phyloP scores from a whole-genome alignment of 2,888 invertebrate genomes.

The Pachycephus smyrnensis region DNA sequence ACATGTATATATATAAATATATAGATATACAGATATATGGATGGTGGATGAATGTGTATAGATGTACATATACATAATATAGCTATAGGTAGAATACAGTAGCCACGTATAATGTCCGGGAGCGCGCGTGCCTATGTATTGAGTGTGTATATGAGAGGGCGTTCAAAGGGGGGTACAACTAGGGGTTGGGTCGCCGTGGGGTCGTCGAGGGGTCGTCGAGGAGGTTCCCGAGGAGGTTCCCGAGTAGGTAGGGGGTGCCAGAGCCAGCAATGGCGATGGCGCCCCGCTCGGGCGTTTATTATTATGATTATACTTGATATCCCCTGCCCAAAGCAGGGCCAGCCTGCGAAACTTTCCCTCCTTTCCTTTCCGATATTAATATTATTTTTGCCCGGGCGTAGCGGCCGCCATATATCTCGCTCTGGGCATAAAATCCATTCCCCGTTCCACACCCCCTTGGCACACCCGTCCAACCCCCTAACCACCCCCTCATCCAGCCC shows the following conservation, averaged over 20 bases:
- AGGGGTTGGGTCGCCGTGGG: slow-evolving; percentile 27
- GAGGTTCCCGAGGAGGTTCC: slow-evolving; percentile 28
- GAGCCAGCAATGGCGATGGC: slow-evolving; percentile 61
- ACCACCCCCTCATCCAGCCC: slow-evolving; percentile 36
- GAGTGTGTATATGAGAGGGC: slow-evolving; percentile 28
- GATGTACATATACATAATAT: slow-evolving; percentile 23
- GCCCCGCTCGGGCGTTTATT: slow-evolving; percentile 64
- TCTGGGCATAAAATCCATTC: slow-evolving; percentile 67
- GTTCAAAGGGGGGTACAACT: slow-evolving; percentile 18
- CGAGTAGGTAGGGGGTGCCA: slow-evolving; percentile 23
- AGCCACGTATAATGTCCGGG: no score
- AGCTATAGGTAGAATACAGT: no score
- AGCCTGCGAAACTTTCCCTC: slow-evolving; percentile 66
- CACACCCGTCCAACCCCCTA: not conserved
- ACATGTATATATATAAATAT: slow-evolving; percentile 35
- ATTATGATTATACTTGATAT: slow-evolving; percentile 66
- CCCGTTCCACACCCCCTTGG: slow-evolving; percentile 53
- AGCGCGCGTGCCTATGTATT: slow-evolving; percentile 14
- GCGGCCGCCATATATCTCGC: slow-evolving; percentile 67
- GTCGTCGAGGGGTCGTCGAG: slow-evolving; percentile 25
- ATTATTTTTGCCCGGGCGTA: slow-evolving; percentile 67
- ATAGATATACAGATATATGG: slow-evolving; percentile 20
- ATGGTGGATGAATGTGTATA: slow-evolving; percentile 15
- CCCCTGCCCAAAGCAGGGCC: slow-evolving; percentile 65
- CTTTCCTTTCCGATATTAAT: slow-evolving; percentile 66